These are phyloP conservation scores for Anisognathus igniventris DNA, from an alignment of 2,797 vertebrate species.

Conservation along the genomic window DNA sequence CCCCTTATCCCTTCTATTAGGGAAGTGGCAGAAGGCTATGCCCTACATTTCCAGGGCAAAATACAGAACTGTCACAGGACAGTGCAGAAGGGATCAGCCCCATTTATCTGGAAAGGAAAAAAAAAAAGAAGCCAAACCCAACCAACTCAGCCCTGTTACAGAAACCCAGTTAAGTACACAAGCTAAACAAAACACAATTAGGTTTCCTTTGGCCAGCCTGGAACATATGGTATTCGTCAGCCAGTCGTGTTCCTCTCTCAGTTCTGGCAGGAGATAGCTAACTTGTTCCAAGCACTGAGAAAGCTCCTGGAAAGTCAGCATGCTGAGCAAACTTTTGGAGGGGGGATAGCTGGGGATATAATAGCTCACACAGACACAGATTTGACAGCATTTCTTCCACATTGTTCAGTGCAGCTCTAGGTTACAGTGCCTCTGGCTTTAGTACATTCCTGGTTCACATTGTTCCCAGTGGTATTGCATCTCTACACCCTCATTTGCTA, in stretches of 20 bases:
- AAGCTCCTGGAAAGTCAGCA: slow-evolving; percentile 67
- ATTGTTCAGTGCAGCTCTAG: slow-evolving; percentile 15
- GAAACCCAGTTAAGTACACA: slow-evolving; percentile 53
- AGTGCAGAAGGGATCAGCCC: neutral
- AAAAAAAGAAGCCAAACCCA: neutral
- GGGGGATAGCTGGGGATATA: slow-evolving; percentile 42
- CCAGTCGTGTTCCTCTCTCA: slow-evolving; percentile 52
- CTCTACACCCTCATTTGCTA: neutral
- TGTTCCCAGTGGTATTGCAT: neutral
- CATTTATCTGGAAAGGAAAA: neutral
- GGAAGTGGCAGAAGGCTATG: neutral
- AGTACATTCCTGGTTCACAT: neutral
- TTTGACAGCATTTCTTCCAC: slow-evolving; percentile 60
- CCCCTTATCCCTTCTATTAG: neutral
- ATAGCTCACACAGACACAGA: slow-evolving; percentile 36
- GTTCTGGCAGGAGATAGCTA: slow-evolving; percentile 53
- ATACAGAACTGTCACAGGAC: neutral
- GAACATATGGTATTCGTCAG: slow-evolving; percentile 69
- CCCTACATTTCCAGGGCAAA: neutral
- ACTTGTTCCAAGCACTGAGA: slow-evolving; percentile 62
- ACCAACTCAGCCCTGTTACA: slow-evolving; percentile 12
- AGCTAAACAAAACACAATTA: slow-evolving; percentile 63
- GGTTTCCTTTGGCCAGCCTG: slow-evolving; percentile 61
- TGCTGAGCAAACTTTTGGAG: slow-evolving; percentile 67
- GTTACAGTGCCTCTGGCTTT: slow-evolving; percentile 35